phyloP scores from a whole-genome alignment of 1,140 invertebrate genomes.

The Megalopta genalis region DNA sequence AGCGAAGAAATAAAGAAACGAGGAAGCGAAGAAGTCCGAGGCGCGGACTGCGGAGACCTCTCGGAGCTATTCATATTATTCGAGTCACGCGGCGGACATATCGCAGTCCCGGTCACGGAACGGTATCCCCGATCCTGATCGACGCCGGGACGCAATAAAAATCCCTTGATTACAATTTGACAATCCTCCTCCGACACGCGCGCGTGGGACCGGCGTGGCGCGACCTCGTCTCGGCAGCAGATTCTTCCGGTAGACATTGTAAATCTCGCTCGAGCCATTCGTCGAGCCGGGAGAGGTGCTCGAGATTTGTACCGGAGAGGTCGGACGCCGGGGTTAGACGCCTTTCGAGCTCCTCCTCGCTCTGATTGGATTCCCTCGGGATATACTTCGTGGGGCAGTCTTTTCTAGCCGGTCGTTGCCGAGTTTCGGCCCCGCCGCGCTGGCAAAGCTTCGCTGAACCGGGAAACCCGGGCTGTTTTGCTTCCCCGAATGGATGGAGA shows the following conservation, averaged over 20 bases:
- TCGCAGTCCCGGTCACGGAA: background rate
- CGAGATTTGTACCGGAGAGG: slow-evolving; percentile 56
- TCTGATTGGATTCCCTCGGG: slow-evolving; percentile 60
- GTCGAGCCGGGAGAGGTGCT: slow-evolving; percentile 33
- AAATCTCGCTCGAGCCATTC: slow-evolving; percentile 51
- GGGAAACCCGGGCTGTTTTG: slow-evolving; percentile 47
- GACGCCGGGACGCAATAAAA: slow-evolving; percentile 40
- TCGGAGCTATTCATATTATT: slow-evolving; percentile 9
- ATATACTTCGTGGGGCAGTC: slow-evolving; percentile 36
- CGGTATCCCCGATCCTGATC: background rate
- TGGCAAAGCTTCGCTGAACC: background rate
- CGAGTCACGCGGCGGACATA: slow-evolving; percentile 34
- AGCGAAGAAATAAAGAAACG: background rate
- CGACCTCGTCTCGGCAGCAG: background rate
- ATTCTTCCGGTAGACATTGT: slow-evolving; percentile 31
- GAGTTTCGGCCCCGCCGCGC: slow-evolving; percentile 8
- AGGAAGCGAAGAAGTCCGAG: too few species aligned
- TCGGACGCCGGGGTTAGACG: slow-evolving; percentile 37
- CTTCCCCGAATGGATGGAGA: slow-evolving; percentile 31
- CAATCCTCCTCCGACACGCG: slow-evolving; percentile 10
- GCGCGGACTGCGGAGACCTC: too few species aligned
- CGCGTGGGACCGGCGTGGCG: background rate
- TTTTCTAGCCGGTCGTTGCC: slow-evolving; percentile 45
- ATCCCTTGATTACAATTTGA: slow-evolving; percentile 42
- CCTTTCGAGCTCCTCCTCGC: slow-evolving; percentile 22